Base-by-base conservation (phyloP, 2,113 vertebrate species). In the Puma concolor region DNA sequence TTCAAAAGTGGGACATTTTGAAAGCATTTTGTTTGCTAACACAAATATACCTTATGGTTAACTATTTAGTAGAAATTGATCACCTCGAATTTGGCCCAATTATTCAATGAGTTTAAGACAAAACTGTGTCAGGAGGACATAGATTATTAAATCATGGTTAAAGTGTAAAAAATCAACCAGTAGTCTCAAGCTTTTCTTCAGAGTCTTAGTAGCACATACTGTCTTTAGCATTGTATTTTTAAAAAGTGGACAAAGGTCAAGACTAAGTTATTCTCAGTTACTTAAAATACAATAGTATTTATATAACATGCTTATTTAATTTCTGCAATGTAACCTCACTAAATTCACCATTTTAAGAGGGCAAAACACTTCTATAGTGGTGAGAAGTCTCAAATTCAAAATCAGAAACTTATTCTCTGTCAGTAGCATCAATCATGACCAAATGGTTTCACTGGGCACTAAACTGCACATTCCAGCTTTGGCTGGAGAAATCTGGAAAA, bases 21-120 rank as follows among this genome's bases (percentile, higher is more conserved):
- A 98, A 98, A 98, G 97, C 95, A 94, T 97, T 93, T 95, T 97
- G 94, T 97, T 97, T 97, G 94, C 94, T 95, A 91, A 97, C 90
- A 97, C 93, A 98, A 98, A 98, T 97, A 97, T 91, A 96, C 96
- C 92, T 97, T 97, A 97, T 94, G 97, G 96, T 98, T 98, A 98
- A 98, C 98, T 97, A 98, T 97, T 98, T 94, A 98, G 86, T 93
- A 94, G 90, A 92, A 91, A 98, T 67, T 97, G 95, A 97, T 97
- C 97, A 97, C 96, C 36, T 92, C 69, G 88, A 74, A 97, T 81
- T 63, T 97, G 91, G n/a, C 44, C 76, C 52, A 95, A 87, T 94
- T 92, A 95, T 95, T 85, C 57, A 44, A 92, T 79, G 94, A 88
- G 52, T 91, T 94, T 91, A 91, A 95, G 92, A 97, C n/a, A 95